A percentile compares a stretch with the other conserved stretches of the same genome.
phyloP scores from a whole-genome alignment of 2,888 invertebrate species.

The Baccha elongata region DNA sequence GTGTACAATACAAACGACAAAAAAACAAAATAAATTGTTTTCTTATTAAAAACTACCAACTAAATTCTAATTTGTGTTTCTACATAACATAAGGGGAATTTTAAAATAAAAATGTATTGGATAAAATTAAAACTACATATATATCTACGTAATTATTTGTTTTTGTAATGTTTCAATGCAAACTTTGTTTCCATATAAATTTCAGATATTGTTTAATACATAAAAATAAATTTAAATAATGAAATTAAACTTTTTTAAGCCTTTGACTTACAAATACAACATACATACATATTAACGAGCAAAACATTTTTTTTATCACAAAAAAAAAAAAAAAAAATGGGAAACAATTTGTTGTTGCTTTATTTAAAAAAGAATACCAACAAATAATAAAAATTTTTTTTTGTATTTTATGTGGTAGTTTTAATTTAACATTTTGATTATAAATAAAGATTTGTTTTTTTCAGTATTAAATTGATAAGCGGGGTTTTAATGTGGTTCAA shows the following conservation, averaged over 20 bases:
- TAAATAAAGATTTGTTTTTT: too few relatives aligned
- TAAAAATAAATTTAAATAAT: slow-evolving; percentile 9
- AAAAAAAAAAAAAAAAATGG: slow-evolving; percentile 40
- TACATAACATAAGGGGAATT: slow-evolving; percentile 3
- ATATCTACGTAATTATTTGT: not conserved
- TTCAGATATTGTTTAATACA: not conserved
- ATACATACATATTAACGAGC: too few relatives aligned
- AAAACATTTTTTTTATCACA: slow-evolving; percentile 42
- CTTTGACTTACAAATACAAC: slow-evolving; percentile 25
- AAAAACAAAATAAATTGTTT: slow-evolving; percentile 42
- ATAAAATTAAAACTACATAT: slow-evolving; percentile 1
- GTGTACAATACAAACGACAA: slow-evolving; percentile 9
- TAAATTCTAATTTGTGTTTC: slow-evolving; percentile 65
- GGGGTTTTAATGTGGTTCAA: too few relatives aligned
- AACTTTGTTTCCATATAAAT: slow-evolving; percentile 25
- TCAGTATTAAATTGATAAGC: too few relatives aligned
- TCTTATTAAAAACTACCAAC: slow-evolving; percentile 44
- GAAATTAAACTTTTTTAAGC: slow-evolving; percentile 23
- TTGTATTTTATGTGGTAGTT: too few relatives aligned
- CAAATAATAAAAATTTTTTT: too few relatives aligned
- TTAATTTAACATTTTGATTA: too few relatives aligned
- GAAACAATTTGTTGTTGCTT: slow-evolving; percentile 10
- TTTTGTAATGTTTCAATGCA: not conserved
- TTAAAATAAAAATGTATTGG: slow-evolving; percentile 10
- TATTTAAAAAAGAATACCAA: too few relatives aligned